Evolutionary conservation across 2,888 invertebrate species (phyloP).

Genomic region (Acanthosepion esculentum): DNA sequence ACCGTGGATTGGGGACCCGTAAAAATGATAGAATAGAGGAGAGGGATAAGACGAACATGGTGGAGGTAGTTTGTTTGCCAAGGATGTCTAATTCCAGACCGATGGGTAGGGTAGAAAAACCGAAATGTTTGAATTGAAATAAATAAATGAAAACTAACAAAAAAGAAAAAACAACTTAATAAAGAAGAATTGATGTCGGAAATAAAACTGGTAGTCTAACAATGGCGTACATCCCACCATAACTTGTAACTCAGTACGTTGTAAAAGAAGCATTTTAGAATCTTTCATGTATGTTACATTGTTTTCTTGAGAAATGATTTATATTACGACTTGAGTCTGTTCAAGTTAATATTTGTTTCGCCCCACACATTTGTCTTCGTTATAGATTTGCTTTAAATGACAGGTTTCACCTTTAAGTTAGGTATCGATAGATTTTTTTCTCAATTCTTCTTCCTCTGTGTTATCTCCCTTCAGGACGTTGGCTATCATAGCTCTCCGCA

Average conservation of each 20-base stretch:
- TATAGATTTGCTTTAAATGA: too few relatives aligned
- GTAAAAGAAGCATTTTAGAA: not conserved
- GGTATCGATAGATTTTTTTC: too few relatives aligned
- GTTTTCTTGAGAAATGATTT: not conserved
- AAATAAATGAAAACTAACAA: not conserved
- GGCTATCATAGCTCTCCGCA: too few relatives aligned
- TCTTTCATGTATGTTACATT: not conserved
- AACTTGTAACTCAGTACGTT: not conserved
- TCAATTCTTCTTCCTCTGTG: too few relatives aligned
- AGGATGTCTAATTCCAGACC: not conserved
- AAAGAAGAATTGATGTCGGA: not conserved
- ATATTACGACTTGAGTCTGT: not conserved
- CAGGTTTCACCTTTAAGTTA: too few relatives aligned
- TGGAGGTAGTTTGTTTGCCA: not conserved
- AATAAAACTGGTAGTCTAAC: not conserved
- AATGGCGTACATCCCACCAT: not conserved
- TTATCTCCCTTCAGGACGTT: too few relatives aligned
- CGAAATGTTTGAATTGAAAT: not conserved
- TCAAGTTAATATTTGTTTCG: not conserved
- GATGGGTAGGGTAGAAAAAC: not conserved
- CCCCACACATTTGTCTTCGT: not conserved
- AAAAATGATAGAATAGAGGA: not conserved
- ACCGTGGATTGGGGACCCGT: not conserved
- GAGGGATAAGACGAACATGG: not conserved
- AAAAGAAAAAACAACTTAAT: not conserved